Base-by-base conservation (phyloP, 2,113 vertebrate species). In the Pangasianodon hypophthalmus region DNA sequence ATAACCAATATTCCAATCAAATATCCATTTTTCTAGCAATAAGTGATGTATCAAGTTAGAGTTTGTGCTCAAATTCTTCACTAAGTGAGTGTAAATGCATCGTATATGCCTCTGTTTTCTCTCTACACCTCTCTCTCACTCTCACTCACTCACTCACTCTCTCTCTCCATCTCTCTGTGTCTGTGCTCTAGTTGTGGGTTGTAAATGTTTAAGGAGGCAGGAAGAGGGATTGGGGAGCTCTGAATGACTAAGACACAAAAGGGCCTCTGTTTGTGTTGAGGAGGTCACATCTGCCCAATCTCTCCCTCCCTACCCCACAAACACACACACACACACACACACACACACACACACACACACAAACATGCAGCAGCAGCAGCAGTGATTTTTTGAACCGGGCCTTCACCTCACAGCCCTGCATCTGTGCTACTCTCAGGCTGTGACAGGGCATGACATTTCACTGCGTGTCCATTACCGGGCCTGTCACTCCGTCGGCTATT, bases 161-260 rank as follows among this genome's bases (percentile, higher is more conserved):
- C 9, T 44, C 32, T 54, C 9, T 21, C 29, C 16, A 16, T 87
- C 10, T 52, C 56, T 81, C 56, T 60, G 37, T 81, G 1, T 75
- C 91, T 92, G 88, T 91, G 90, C 92, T 94, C 88, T 93, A 94
- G 94, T 93, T 94, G 92, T 86, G 93, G 94, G 95, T 94, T 95
- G 95, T 96, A 96, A 96, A 96, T 96, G 95, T 96, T 96, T 96
- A 95, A 94, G 87, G n/a, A 94, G 94, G 94, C 94, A 94, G 94
- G 95, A 94, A 94, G 95, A 94, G 94, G 93, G 94, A 94, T 94
- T 94, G 91, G 84, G 95, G 95, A 95, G 94, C 94, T 94, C 95
- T 95, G 93, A 95, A 95, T 94, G 94, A 94, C 94, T 91, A 77
- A 90, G 95, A 95, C 95, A 96, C 95, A 96, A 96, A 90, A 96